Evolutionary conservation across 2,113 vertebrate species (phyloP), one percentile per base, ranked within the genome.

Genomic region (Gambusia affinis): DNA sequence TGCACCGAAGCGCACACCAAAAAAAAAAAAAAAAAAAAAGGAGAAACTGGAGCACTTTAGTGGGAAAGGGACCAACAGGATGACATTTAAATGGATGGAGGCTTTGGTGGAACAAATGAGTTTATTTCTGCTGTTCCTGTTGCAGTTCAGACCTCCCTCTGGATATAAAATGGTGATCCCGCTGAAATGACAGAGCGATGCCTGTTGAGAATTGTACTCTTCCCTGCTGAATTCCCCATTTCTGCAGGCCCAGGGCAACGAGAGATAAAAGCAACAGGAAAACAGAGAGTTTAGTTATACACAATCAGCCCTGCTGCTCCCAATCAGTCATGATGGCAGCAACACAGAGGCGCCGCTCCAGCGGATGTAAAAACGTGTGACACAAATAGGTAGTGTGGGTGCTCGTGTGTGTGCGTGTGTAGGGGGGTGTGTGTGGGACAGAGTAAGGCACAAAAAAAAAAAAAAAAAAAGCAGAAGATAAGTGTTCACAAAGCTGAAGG

Each of bases 241-340:
- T 68, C 68, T 73, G 75, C 3, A 4, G 68, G 33, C 2, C 4
- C 33, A 15, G 47, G 63, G 67, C 63, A 1, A 63, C 1, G 35
- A 77, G 37, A 78, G 70, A 81, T 82, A 73, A 82, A 83, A 86
- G 84, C 19, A 11, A 76, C 72, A 42, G 39, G 60, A 69, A 84
- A 81, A 84, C 73, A 78, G 60, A 81, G 70, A 75, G 57, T 84
- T 79, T 60, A 72, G 31, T 74, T 85, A 74, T 72, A 84, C 80
- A 83, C 80, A 67, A 77, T 85, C 75, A 78, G 72, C 68, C 83
- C 85, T 78, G 89, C 89, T 89, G 89, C 85, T 89, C 82, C 80
- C 84, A 88, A 85, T 90, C 86, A 89, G 81, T 81, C 83, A 74
- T 75, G 84, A 78, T 73, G 71, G 73, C 64, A 69, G 79, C 64